These are phyloP conservation scores for Eunapius fragilis DNA, from an alignment of 37 sponge, comb jelly and placozoan genomes.

Conservation along the genomic window DNA sequence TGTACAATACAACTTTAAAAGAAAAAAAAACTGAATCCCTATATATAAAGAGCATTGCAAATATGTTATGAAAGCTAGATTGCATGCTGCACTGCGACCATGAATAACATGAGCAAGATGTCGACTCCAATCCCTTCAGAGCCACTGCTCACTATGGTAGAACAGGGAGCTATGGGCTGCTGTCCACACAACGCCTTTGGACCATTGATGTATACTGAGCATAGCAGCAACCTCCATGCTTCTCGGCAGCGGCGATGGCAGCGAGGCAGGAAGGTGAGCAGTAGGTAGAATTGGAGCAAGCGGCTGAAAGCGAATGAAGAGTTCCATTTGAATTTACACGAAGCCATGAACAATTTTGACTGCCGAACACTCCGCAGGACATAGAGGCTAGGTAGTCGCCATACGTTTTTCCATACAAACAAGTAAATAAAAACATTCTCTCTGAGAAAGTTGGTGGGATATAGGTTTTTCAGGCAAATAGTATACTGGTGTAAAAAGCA, in stretches of 20 bases:
- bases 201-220: not conserved
- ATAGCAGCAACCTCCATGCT: not conserved
- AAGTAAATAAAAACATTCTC: too few relatives aligned
- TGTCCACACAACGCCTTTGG: not conserved
- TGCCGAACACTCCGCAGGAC: not conserved
- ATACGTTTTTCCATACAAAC: not conserved
- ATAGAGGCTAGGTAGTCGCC: not conserved
- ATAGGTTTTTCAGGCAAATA: too few relatives aligned
- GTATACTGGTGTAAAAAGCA: too few relatives aligned
- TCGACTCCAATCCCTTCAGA: not conserved
- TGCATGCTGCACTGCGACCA: not conserved
- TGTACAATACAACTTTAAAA: not conserved
- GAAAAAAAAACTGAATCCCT: constrained; percentile 5
- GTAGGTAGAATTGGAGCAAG: not conserved
- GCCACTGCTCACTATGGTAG: not conserved
- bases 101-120: not conserved
- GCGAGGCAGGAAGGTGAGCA: not conserved
- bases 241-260: not conserved
- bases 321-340: not conserved
- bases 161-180: not conserved
- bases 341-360: not conserved
- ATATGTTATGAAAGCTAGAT: not conserved
- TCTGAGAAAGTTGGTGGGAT: too few relatives aligned
- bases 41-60: not conserved
- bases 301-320: not conserved